Evolutionary conservation across 2,888 invertebrate genomes (phyloP).

Genomic region (Ptilodon capucinus): DNA sequence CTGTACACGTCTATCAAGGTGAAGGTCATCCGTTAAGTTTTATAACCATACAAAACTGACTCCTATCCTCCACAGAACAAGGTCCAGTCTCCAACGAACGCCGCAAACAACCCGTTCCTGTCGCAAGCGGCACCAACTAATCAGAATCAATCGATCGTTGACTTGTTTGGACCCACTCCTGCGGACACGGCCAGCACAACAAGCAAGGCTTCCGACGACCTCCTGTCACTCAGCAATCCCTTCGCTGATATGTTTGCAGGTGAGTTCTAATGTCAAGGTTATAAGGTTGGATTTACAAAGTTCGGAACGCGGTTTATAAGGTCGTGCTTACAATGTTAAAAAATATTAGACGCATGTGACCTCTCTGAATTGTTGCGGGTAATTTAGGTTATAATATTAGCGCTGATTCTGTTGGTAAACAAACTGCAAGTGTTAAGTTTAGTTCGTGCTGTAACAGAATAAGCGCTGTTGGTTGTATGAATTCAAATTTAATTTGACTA

Average conservation of each 20-base stretch:
- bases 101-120: slow-evolving; percentile 93
- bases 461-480: background rate
- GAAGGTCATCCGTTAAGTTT: slow-evolving; percentile 4
- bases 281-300: background rate
- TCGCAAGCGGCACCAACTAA: slow-evolving; percentile 84
- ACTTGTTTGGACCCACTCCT: slow-evolving; percentile 88
- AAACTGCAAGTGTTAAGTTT: too few relatives aligned
- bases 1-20: slow-evolving; percentile 8
- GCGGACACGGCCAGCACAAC: slow-evolving; percentile 53
- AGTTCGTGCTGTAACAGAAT: too few relatives aligned
- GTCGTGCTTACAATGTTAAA: background rate
- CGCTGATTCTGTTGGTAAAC: too few relatives aligned
- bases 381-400: too few relatives aligned
- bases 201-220: slow-evolving; percentile 92
- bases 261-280: slow-evolving; percentile 36
- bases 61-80: slow-evolving; percentile 76
- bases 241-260: slow-evolving; percentile 93
- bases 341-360: background rate
- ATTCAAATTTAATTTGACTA: background rate
- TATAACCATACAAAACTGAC: slow-evolving; percentile 1
- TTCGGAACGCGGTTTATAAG: background rate
- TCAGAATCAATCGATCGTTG: slow-evolving; percentile 84
- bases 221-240: slow-evolving; percentile 94
- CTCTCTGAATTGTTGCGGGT: too few relatives aligned
- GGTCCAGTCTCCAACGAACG: slow-evolving; percentile 89